Base-by-base conservation (phyloP, 2,888 invertebrate genomes). In the Microctonus brassicae region DNA sequence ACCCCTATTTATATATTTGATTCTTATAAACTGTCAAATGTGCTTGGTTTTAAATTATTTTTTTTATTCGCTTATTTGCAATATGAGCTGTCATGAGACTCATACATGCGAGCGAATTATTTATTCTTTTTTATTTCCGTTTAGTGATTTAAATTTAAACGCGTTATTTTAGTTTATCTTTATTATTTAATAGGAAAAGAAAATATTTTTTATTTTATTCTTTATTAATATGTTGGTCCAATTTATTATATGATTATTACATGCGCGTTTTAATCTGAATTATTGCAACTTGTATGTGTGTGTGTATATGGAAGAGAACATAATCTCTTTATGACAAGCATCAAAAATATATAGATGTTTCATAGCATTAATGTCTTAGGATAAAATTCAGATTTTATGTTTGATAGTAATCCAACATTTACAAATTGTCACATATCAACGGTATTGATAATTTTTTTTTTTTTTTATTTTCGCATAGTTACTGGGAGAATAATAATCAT, bases 191-290 rank as follows among this genome's bases (percentile, higher is more conserved):
- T n/a, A n/a, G n/a, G n/a, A n/a, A 29, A 29, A 29, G 7, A 3
- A 29, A 29, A 29, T 29, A 5, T 29, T 29, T 29, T 29, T 7
- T 47, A 7, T 42, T 17, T 47, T 7, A 7, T 17, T 17, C 17
- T 47, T 47, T n/a, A 17, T 17, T 17, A 29, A 7, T 5, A 7
- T 5, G 29, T 29, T 29, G 7, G 7, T 17, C 47, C 7, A 17
- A 13, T 55, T 26, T 55, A 24, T 55, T 55, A 24, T 55, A 26
- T 13, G 55, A 26, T 55, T 55, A 55, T 55, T 55, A 55, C 26
- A 17, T 3, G 26, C 20, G 58, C 47, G 11, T n/a, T n/a, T n/a
- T 58, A 58, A 58, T 58, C 17, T 58, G 34, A 33, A 20, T 58
- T 58, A 17, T 58, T 13, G 17, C 20, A 10, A 29, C 10, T n/a